Percentiles rank a stretch among this genome's conserved stretches.
Evolutionary conservation across 1,140 invertebrate species (phyloP).

Genomic region (Leptopilina boulardi): DNA sequence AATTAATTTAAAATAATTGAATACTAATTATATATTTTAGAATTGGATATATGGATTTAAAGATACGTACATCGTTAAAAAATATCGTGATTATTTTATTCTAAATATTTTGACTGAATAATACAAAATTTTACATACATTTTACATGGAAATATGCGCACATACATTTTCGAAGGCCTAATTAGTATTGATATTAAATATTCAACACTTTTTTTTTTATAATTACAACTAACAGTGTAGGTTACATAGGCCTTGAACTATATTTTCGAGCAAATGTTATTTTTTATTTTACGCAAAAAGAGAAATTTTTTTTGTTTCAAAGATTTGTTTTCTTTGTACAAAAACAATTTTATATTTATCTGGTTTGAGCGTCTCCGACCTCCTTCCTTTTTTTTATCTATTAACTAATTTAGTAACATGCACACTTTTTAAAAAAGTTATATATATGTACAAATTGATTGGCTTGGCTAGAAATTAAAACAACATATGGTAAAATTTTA

Average conservation of each 20-base stretch:
- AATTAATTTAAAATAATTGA: neutral
- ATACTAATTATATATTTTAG: neutral
- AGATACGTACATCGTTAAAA: conserved; percentile 22
- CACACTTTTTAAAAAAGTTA: conserved; percentile 2
- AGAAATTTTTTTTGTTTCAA: too few relatives aligned
- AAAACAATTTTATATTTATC: neutral
- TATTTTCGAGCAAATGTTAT: neutral
- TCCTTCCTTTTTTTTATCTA: neutral
- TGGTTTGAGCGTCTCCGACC: neutral
- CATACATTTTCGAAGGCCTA: neutral
- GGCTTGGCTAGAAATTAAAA: conserved; percentile 21
- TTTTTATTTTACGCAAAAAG: too few relatives aligned
- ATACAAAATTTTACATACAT: conserved; percentile 23
- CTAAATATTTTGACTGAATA: conserved; percentile 17
- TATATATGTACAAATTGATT: conserved; percentile 9
- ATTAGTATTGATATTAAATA: neutral
- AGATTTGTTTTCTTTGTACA: too few relatives aligned
- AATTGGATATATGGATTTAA: neutral
- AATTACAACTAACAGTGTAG: too few relatives aligned
- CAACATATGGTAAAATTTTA: neutral
- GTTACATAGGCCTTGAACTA: too few relatives aligned
- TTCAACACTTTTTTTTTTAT: neutral
- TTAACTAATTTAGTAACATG: neutral
- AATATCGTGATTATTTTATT: conserved; percentile 27
- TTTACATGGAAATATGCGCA: neutral